phyloP scores from a whole-genome alignment of 2,888 invertebrate genomes.

The Teleogryllus oceanicus region DNA sequence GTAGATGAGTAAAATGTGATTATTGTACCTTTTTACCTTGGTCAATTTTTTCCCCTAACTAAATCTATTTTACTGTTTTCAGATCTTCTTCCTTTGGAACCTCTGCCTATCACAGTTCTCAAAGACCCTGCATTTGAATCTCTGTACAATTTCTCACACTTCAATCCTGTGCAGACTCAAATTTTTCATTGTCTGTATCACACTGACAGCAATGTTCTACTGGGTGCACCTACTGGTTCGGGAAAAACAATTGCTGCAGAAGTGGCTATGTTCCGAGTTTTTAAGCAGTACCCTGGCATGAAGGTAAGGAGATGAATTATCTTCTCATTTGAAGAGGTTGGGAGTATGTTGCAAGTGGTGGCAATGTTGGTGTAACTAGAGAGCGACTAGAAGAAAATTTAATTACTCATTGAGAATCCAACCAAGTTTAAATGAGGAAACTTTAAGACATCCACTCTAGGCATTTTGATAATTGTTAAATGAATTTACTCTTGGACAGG shows the following conservation, averaged over 20 bases:
- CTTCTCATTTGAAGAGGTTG: no score
- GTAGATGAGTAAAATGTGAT: no score
- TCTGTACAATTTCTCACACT: conserved; percentile 87
- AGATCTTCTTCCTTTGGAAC: conserved; percentile 87
- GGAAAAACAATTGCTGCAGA: conserved; percentile 99
- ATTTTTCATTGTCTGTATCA: conserved; percentile 95
- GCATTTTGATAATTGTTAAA: no score
- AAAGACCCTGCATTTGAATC: conserved; percentile 72
- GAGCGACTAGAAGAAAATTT: no score
- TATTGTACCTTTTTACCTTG: no score
- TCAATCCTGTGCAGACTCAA: conserved; percentile 98
- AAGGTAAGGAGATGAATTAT: conserved; percentile 55
- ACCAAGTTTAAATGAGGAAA: no score
- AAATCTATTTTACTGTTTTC: conserved; percentile 38
- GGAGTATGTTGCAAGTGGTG: no score
- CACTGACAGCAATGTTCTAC: conserved; percentile 85
- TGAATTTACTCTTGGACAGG: no score
- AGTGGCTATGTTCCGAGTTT: conserved; percentile 91
- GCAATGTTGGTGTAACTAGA: no score
- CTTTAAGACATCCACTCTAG: no score
- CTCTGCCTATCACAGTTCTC: conserved; percentile 80
- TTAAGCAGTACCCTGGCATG: conserved; percentile 71
- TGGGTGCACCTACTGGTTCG: conserved; percentile 95
- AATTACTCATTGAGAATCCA: no score
- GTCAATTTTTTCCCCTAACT: no score